Evolutionary conservation across 2,888 invertebrate genomes (phyloP).

Genomic region (Branchellion lobata): DNA sequence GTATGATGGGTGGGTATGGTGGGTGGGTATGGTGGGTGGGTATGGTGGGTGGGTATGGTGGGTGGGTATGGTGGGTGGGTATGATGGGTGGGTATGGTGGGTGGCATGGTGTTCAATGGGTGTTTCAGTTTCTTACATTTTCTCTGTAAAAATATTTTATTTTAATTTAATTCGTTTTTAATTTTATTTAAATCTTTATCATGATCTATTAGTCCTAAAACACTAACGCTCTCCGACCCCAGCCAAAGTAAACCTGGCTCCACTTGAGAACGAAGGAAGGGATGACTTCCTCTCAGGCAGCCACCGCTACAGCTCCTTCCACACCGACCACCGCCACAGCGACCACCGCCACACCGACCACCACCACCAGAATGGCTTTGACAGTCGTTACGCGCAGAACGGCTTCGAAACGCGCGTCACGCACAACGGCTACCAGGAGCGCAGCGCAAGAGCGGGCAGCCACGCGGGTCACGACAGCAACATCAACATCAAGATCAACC

Average conservation of each 20-base stretch:
- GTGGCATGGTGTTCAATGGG: neutral
- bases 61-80: too few species aligned
- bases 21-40: too few species aligned
- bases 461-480: slow-evolving; percentile 19
- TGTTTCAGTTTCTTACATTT: too few species aligned
- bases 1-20: too few species aligned
- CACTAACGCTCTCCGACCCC: too few species aligned
- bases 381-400: slow-evolving; percentile 1
- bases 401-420: slow-evolving; percentile 7
- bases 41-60: too few species aligned
- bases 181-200: too few species aligned
- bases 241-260: neutral
- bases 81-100: too few species aligned
- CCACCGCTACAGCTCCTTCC: slow-evolving; percentile 21
- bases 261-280: neutral
- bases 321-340: neutral
- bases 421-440: neutral
- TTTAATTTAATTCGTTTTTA: too few species aligned
- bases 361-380: slow-evolving; percentile 12
- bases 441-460: neutral
- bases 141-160: too few species aligned
- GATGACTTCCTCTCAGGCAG: neutral
- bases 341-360: neutral
- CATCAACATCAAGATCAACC: slow-evolving; percentile 35
- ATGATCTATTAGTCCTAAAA: too few species aligned